Conservation (phyloP, 2,888 invertebrate genomes). For the Drosophila parthenogenetica region DNA sequence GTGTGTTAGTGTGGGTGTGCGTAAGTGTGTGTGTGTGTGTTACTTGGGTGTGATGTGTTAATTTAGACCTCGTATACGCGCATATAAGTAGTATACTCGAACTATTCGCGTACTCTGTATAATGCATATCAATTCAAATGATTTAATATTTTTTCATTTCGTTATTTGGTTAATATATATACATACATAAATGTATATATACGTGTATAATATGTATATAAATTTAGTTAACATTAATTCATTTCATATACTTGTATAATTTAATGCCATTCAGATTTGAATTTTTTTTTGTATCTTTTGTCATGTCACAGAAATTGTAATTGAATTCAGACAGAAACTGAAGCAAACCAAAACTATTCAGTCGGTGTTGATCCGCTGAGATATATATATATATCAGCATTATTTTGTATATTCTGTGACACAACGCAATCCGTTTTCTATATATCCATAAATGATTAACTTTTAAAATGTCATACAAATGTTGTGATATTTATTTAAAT, state of each 20-base stretch:
- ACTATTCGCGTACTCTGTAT: constrained; percentile 42
- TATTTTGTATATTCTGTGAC: constrained; percentile 11
- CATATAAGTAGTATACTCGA: constrained; percentile 8
- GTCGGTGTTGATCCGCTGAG: constrained; percentile 20
- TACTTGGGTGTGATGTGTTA: constrained; percentile 23
- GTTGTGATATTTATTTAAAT: constrained; percentile 29
- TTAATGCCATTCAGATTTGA: constrained; percentile 41
- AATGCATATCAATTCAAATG: constrained; percentile 48
- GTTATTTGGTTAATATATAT: constrained; percentile 49
- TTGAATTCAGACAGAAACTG: neutral
- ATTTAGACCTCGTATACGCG: constrained; percentile 1
- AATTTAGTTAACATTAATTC: constrained; percentile 77
- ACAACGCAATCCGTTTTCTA: constrained; percentile 12
- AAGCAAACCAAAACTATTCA: constrained; percentile 25
- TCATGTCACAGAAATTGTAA: constrained; percentile 29
- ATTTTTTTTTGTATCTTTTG: too few species aligned
- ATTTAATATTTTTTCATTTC: constrained; percentile 6
- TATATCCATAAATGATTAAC: constrained; percentile 36
- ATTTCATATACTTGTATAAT: constrained; percentile 53
- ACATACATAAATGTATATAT: constrained; percentile 48
- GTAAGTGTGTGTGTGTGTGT: constrained; percentile 13
- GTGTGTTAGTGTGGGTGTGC: neutral
- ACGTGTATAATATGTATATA: constrained; percentile 72
- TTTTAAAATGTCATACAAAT: constrained; percentile 61
- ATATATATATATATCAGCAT: neutral